Evolutionary conservation across 2,113 vertebrate species (phyloP), one percentile per base, ranked within the genome.

Genomic region (Takifugu flavidus): DNA sequence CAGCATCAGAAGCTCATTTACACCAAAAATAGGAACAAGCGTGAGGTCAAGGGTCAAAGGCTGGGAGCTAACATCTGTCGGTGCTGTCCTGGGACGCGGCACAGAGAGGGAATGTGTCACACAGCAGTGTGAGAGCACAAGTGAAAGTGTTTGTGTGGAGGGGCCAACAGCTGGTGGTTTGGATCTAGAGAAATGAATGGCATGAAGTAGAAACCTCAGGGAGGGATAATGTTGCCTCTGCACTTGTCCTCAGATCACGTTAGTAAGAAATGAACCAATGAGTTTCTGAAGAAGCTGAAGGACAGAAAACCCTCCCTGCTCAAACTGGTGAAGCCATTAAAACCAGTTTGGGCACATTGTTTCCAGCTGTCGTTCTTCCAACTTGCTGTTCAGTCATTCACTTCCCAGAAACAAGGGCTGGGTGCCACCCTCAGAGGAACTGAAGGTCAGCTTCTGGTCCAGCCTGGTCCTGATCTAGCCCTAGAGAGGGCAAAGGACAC

Each of bases 91-190:
- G 80, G 51, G 78, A 86, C 83, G 74, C 63, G 54, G 74, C 59
- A 49, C 66, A 66, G 64, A 78, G 66, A 60, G 75, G 79, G 81
- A 87, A 89, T 85, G 87, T 77, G 82, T 84, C 83, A 20, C 77
- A 67, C 69, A 49, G 74, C 59, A 52, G 50, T 65, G 57, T 67
- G 59, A 72, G 70, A 65, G 71, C 51, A 54, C 31, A 61, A 80
- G 74, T 45, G 79, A 76, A 83, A 82, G 78, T 57, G 57, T 64
- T 53, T 27, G 58, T 57, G 52, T 79, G 77, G 78, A 85, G 83
- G 82, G 73, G 70, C 90, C 88, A 95, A 93, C 94, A 96, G 95
- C 94, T 96, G 94, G 87, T 93, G 78, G 70, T 72, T 89, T 85
- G 91, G 91, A 94, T 89, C 91, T 90, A 72, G 77, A 93, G 89